Base-by-base conservation (phyloP, 1,140 invertebrate genomes). In the Saccostrea cuccullata region DNA sequence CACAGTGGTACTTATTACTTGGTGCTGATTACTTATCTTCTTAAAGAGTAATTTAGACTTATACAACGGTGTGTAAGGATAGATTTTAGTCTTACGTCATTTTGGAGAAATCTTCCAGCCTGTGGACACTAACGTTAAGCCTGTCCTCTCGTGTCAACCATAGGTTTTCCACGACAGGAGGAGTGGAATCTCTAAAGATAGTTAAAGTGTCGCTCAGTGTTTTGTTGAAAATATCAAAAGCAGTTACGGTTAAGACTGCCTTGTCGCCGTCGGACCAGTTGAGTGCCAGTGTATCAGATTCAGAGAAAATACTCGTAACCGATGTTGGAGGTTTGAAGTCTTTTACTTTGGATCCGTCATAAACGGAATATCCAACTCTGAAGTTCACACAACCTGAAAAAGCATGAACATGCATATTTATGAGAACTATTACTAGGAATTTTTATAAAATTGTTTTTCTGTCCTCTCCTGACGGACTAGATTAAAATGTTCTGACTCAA, bases 131-230 rank as follows among this genome's bases (percentile, higher is more conserved):
- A 15, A 91, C 12, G 77, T 91, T 89, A 4, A 88, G 83, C 20
- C 73, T 30, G 55, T 91, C 84, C 20, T 87, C 91, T 83, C 89
- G 88, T n/a, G 91, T 92, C 23, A 92, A 77, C 91, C 91, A 92
- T 20, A 91, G 73, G 73, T 91, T 86, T 55, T 88, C 64, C 64
- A 92, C 90, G 15, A 91, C 47, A 20, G 91, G 91, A 36, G 89
- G 88, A 23, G 90, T 89, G 12, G 87, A 70, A 85, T 92, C 91
- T 13, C 89, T 84, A 67, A 85, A 83, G 0, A 92, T 77, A 20
- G 84, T 88, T 0, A 90, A 86, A 4, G 36, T 82, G 23, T 92
- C 91, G 55, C 88, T 85, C 11, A 55, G 58, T 36, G 67, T 84
- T 40, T 55, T 85, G 2, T 77, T 82, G n/a, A 89, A 67, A n/a